Evolutionary conservation across 1,140 invertebrate genomes (phyloP).

Genomic region (Diabrotica virgifera): DNA sequence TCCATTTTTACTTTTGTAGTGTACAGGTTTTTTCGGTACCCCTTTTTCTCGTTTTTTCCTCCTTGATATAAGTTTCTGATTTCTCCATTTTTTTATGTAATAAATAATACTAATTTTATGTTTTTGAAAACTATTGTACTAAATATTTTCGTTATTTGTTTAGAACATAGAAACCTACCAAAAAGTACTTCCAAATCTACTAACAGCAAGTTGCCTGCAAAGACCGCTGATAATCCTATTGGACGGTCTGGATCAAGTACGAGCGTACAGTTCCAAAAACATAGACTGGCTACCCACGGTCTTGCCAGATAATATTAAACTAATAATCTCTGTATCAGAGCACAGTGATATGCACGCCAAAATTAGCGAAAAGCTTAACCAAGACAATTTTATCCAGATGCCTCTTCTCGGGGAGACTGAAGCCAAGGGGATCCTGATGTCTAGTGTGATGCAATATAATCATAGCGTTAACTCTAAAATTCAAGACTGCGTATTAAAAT

Average conservation of each 20-base stretch:
- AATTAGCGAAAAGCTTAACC: slow-evolving; percentile 48
- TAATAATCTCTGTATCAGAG: slow-evolving; percentile 68
- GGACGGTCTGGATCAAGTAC: slow-evolving; percentile 69
- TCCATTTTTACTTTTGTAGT: too few species aligned
- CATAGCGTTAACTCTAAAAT: slow-evolving; percentile 60
- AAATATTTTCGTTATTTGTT: too few species aligned
- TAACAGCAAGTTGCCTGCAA: slow-evolving; percentile 54
- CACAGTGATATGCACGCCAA: slow-evolving; percentile 49
- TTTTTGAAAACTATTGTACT: too few species aligned
- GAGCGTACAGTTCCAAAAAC: slow-evolving; percentile 48
- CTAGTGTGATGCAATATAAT: slow-evolving; percentile 59
- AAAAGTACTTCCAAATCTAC: slow-evolving; percentile 51
- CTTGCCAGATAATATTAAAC: slow-evolving; percentile 66
- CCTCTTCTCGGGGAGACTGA: slow-evolving; percentile 51
- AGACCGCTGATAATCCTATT: slow-evolving; percentile 65
- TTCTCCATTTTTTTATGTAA: too few species aligned
- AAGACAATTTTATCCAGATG: slow-evolving; percentile 49
- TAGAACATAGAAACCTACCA: slow-evolving; percentile 56
- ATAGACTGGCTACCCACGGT: slow-evolving; percentile 67
- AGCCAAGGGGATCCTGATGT: slow-evolving; percentile 54
- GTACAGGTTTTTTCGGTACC: too few species aligned
- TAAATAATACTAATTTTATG: too few species aligned
- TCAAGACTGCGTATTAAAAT: slow-evolving; percentile 57
- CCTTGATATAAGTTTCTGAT: too few species aligned
- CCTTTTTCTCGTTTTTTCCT: too few species aligned